Evolutionary conservation across 2,113 vertebrate species (phyloP).

Genomic region (Ochotona curzoniae): DNA sequence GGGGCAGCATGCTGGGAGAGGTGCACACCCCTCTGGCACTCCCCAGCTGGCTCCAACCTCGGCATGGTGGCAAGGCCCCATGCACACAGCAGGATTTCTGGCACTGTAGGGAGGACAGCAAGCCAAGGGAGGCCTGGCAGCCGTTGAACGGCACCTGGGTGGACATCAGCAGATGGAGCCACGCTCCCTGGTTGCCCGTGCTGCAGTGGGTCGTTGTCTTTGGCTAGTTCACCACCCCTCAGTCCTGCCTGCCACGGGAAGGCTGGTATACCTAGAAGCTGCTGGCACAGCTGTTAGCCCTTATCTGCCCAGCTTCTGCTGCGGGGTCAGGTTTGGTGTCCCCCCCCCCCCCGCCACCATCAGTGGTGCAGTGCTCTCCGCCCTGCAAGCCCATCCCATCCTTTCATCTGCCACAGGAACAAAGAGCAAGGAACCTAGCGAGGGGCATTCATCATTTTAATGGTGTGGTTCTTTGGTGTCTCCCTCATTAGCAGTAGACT

Average conservation of each 20-base stretch:
- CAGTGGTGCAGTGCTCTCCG: neutral
- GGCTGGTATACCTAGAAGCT: fast-evolving
- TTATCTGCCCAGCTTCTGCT: neutral
- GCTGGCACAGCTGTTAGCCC: neutral
- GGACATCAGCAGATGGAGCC: neutral
- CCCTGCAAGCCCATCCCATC: neutral
- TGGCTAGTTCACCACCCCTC: neutral
- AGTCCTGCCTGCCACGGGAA: neutral
- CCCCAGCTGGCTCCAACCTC: neutral
- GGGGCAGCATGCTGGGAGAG: neutral
- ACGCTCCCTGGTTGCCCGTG: neutral
- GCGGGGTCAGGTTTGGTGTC: neutral
- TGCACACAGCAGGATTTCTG: neutral
- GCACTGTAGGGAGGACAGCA: neutral
- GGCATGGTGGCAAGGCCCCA: neutral
- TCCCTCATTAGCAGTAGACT: conserved; percentile 88
- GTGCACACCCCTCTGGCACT: neutral
- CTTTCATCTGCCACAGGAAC: conserved; percentile 62
- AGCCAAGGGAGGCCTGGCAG: neutral
- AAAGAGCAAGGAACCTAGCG: conserved; percentile 67
- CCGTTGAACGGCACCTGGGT: neutral
- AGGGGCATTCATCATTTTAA: conserved; percentile 90
- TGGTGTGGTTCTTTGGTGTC: conserved; percentile 90
- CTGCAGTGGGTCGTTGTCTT: neutral
- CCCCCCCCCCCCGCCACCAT: neutral